Evolutionary conservation across 2,797 vertebrate species (phyloP).

Genomic region (Sebastes trivittatus): DNA sequence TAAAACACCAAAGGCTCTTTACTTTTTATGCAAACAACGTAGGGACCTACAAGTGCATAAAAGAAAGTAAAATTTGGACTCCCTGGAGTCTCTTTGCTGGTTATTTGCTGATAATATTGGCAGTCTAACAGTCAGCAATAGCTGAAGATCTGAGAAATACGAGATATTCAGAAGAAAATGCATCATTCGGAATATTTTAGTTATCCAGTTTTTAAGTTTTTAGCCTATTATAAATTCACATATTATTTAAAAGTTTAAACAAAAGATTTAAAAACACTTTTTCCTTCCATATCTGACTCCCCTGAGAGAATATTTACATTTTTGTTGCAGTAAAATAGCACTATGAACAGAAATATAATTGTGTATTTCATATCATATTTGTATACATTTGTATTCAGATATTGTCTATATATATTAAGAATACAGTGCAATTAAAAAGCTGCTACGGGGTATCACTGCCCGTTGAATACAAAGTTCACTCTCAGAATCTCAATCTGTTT

Average conservation of each 20-base stretch:
- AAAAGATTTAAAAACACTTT: not conserved
- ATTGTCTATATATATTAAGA: not conserved
- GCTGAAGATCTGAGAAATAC: not conserved
- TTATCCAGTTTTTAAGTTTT: not conserved
- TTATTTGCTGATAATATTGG: not conserved
- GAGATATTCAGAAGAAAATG: not conserved
- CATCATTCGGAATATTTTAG: not conserved
- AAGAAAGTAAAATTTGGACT: not conserved
- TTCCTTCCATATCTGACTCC: not conserved
- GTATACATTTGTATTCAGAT: not conserved
- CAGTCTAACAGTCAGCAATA: not conserved
- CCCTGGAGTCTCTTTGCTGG: not conserved
- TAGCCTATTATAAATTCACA: not conserved
- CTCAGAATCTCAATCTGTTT: conserved; percentile 8
- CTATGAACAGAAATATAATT: not conserved
- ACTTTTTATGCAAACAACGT: not conserved
- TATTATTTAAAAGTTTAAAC: not conserved
- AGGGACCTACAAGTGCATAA: not conserved
- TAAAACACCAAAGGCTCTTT: not conserved
- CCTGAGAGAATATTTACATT: not conserved
- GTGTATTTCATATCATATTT: not conserved
- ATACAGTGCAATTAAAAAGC: not conserved
- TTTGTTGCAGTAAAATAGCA: not conserved
- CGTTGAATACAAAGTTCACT: not conserved
- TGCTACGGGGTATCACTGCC: not conserved